phyloP scores from a whole-genome alignment of 2,888 invertebrate genomes.

The Tachystola acroxantha region DNA sequence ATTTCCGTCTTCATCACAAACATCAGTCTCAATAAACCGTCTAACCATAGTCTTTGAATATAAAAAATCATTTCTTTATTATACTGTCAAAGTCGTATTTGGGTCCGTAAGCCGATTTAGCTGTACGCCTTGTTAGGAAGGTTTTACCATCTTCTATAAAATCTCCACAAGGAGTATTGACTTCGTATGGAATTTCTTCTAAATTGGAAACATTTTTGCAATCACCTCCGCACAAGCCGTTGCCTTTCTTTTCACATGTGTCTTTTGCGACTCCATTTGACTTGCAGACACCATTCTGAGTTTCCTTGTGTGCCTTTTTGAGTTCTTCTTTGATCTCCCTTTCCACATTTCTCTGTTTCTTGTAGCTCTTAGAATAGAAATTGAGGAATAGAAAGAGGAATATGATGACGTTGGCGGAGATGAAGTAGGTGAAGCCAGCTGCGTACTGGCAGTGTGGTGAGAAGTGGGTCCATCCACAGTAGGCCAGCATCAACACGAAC shows the following conservation, averaged over 20 bases:
- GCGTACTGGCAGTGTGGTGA: constrained; percentile 80
- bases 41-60: constrained; percentile 38
- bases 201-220: constrained; percentile 30
- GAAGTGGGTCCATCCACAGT: constrained; percentile 76
- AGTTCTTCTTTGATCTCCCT: constrained; percentile 37
- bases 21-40: constrained; percentile 67
- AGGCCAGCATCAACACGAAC: constrained; percentile 82
- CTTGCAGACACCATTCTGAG: constrained; percentile 25
- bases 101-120: constrained; percentile 44
- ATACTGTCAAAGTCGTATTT: constrained; percentile 54
- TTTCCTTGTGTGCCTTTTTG: constrained; percentile 30
- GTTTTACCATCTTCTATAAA: constrained; percentile 52
- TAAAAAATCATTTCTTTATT: constrained; percentile 61
- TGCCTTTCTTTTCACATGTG: constrained; percentile 28
- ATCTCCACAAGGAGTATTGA: constrained; percentile 53
- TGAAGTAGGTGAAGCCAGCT: constrained; percentile 73
- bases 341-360: constrained; percentile 37
- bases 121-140: constrained; percentile 53
- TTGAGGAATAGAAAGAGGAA: constrained; percentile 82
- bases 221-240: constrained; percentile 33
- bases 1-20: constrained; percentile 54
- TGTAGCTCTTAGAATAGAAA: constrained; percentile 81
- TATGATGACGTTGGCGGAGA: constrained; percentile 75
- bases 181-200: constrained; percentile 50
- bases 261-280: constrained; percentile 25